Conservation (phyloP, 2,888 invertebrate genomes). For the Nomada hirtipes region DNA sequence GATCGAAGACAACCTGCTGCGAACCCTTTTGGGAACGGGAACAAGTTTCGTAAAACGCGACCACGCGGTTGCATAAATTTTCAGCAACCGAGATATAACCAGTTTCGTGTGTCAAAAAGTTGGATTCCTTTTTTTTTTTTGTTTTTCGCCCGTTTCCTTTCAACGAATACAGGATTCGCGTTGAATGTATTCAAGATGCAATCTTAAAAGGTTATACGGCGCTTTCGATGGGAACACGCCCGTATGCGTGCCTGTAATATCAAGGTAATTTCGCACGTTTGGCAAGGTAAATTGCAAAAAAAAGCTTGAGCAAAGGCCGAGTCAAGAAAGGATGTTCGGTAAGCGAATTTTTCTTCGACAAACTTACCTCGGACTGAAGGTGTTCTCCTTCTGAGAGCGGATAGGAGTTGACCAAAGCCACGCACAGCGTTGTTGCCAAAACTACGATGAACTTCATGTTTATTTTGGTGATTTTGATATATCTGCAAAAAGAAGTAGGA, state of each 20-base stretch:
- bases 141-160: too few species aligned
- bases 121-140: too few species aligned
- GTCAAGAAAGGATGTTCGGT: background rate
- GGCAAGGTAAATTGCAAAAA: background rate
- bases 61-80: background rate
- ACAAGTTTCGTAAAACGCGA: background rate
- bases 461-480: background rate
- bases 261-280: background rate
- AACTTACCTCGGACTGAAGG: slow-evolving; percentile 80
- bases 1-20: background rate
- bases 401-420: slow-evolving; percentile 76
- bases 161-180: background rate
- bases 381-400: slow-evolving; percentile 77
- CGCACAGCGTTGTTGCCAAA: slow-evolving; percentile 75
- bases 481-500: slow-evolving; percentile 49
- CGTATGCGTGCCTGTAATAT: background rate
- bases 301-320: background rate
- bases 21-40: background rate
- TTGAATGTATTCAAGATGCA: background rate
- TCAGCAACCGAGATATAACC: too few species aligned
- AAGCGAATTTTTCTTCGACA: background rate
- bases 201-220: background rate
- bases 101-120: background rate
- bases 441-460: slow-evolving; percentile 78
- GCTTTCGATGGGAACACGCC: background rate